Percentiles rank a stretch among this genome's conserved stretches.
Evolutionary conservation across 2,113 vertebrate genomes (phyloP).

Genomic region (Chloebia gouldiae): DNA sequence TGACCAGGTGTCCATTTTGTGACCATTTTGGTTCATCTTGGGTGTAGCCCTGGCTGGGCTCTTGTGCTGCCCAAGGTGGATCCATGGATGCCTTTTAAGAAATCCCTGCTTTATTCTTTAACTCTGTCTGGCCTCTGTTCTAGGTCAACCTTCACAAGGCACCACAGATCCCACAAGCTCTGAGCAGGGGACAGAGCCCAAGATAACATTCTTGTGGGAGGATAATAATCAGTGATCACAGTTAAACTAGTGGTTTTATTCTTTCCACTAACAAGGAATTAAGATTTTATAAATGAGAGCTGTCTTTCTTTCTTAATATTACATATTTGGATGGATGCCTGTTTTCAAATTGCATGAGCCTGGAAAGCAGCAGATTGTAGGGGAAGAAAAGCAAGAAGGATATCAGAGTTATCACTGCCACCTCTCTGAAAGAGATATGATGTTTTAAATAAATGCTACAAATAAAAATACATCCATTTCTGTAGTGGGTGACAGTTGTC

Average conservation of each 20-base stretch:
- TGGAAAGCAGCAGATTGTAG: background rate
- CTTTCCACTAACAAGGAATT: background rate
- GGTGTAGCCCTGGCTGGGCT: background rate
- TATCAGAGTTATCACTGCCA: background rate
- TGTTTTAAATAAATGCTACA: background rate
- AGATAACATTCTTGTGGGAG: background rate
- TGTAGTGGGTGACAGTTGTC: background rate
- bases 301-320: background rate
- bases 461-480: background rate
- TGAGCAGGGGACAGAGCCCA: background rate
- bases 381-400: background rate
- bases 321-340: background rate
- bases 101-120: background rate
- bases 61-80: background rate
- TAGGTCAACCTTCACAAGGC: background rate
- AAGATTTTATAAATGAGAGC: background rate
- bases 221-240: background rate
- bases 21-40: background rate
- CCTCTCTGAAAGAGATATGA: background rate
- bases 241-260: background rate
- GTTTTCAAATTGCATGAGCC: background rate
- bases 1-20: background rate
- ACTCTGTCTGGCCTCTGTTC: background rate
- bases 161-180: background rate
- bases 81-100: background rate